Percentiles rank a stretch among this genome's conserved stretches.
Conservation (phyloP, 2,888 invertebrate genomes). For the Drosophila ustulata region DNA sequence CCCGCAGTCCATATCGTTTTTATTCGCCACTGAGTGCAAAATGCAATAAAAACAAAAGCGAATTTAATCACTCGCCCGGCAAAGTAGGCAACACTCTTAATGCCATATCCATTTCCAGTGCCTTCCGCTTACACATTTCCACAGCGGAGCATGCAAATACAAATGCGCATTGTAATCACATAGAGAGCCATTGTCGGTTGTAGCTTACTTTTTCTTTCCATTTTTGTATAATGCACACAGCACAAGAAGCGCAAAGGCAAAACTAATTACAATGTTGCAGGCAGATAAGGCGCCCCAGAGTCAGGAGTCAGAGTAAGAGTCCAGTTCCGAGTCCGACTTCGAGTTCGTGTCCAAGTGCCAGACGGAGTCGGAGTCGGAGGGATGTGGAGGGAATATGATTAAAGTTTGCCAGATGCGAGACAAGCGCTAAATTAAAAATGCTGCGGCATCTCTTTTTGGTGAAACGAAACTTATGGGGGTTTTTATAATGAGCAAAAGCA, state of each 20-base stretch:
- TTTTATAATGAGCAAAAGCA: slow-evolving; percentile 73
- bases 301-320: slow-evolving; percentile 10
- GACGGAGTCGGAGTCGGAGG: slow-evolving; percentile 2
- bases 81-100: slow-evolving; percentile 67
- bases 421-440: slow-evolving; percentile 73
- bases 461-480: slow-evolving; percentile 46
- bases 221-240: slow-evolving; percentile 40
- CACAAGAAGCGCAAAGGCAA: slow-evolving; percentile 47
- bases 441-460: slow-evolving; percentile 66
- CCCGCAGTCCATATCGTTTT: background rate
- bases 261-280: slow-evolving; percentile 75
- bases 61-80: slow-evolving; percentile 69
- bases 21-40: slow-evolving; percentile 66
- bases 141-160: slow-evolving; percentile 39
- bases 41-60: slow-evolving; percentile 63
- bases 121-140: slow-evolving; percentile 16
- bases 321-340: background rate
- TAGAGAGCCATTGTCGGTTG: slow-evolving; percentile 53
- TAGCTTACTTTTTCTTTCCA: slow-evolving; percentile 30
- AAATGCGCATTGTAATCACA: slow-evolving; percentile 65
- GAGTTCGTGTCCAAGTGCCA: slow-evolving; percentile 1
- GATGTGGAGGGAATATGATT: slow-evolving; percentile 68
- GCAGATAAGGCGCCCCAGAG: slow-evolving; percentile 44
- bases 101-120: slow-evolving; percentile 13
- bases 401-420: slow-evolving; percentile 64